Conservation (phyloP, 2,888 invertebrate species). For the Drosophila fungiperda region DNA sequence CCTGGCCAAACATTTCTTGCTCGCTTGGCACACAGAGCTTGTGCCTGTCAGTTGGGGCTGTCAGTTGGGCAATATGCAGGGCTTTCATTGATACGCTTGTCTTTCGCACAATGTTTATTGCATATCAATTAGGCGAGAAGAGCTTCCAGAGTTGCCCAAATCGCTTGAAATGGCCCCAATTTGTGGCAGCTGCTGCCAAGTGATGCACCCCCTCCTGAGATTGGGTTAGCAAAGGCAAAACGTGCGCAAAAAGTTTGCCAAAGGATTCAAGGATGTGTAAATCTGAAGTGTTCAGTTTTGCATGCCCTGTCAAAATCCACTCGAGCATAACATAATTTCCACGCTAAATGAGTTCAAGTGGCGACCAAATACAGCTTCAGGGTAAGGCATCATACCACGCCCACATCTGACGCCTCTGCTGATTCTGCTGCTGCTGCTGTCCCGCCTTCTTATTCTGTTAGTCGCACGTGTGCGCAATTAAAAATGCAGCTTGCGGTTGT, state of each 20-base stretch:
- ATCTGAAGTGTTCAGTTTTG: not conserved
- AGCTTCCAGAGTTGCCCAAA: conserved; percentile 5
- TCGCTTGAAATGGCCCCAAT: conserved; percentile 44
- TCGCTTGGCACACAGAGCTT: conserved; percentile 21
- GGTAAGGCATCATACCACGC: conserved; percentile 32
- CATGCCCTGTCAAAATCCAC: conserved; percentile 71
- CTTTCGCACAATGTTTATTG: conserved; percentile 73
- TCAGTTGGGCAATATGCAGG: conserved; percentile 57
- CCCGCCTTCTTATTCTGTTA: conserved; percentile 1
- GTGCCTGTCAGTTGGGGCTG: conserved; percentile 32
- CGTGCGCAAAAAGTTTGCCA: conserved; percentile 70
- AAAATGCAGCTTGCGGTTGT: conserved; percentile 80
- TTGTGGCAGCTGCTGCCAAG: conserved; percentile 39
- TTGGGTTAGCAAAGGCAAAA: conserved; percentile 43
- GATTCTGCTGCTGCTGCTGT: not conserved
- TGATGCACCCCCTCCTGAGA: not conserved
- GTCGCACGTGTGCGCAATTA: conserved; percentile 78
- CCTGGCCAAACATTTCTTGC: not conserved
- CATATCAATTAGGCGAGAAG: conserved; percentile 70
- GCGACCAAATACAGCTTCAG: conserved; percentile 35
- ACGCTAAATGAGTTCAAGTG: conserved; percentile 77
- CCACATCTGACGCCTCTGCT: conserved; percentile 22
- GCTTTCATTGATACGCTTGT: conserved; percentile 62
- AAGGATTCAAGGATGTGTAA: conserved; percentile 62
- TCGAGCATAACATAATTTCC: conserved; percentile 75